Evolutionary conservation across 2,888 invertebrate species (phyloP).

Genomic region (Boloria selene): DNA sequence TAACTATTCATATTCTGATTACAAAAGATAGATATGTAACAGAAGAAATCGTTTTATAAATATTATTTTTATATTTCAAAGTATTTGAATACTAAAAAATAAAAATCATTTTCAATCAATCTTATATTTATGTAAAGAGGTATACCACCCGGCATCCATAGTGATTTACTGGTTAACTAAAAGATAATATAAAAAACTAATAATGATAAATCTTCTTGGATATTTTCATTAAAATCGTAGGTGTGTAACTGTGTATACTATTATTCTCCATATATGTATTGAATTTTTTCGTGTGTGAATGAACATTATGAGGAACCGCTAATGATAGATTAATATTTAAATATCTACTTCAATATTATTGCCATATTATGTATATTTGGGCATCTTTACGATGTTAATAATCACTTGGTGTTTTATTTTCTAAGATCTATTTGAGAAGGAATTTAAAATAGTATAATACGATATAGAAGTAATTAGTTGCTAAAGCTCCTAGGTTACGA

Average conservation of each 20-base stretch:
- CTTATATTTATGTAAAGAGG: too few relatives aligned
- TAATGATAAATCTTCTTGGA: too few relatives aligned
- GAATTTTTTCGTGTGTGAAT: constrained; percentile 13
- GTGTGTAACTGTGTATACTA: background rate
- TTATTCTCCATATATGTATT: background rate
- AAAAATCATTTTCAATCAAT: too few relatives aligned
- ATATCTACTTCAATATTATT: constrained; percentile 47
- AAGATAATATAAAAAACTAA: too few relatives aligned
- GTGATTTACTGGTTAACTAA: too few relatives aligned
- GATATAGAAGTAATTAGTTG: constrained; percentile 37
- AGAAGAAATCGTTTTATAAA: too few relatives aligned
- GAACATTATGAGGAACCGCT: constrained; percentile 21
- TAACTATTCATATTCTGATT: too few relatives aligned
- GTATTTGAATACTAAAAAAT: too few relatives aligned
- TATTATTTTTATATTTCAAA: too few relatives aligned
- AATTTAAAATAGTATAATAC: constrained; percentile 28
- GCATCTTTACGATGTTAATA: constrained; percentile 41
- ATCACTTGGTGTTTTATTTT: constrained; percentile 39
- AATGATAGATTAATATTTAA: constrained; percentile 35
- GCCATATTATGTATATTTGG: constrained; percentile 44
- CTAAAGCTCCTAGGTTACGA: constrained; percentile 39
- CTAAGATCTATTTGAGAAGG: constrained; percentile 35
- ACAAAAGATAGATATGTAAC: too few relatives aligned
- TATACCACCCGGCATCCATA: too few relatives aligned
- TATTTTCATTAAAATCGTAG: too few relatives aligned